These are phyloP conservation scores for Oryzias melastigma DNA, from an alignment of 2,113 vertebrate species.

Conservation along the genomic window DNA sequence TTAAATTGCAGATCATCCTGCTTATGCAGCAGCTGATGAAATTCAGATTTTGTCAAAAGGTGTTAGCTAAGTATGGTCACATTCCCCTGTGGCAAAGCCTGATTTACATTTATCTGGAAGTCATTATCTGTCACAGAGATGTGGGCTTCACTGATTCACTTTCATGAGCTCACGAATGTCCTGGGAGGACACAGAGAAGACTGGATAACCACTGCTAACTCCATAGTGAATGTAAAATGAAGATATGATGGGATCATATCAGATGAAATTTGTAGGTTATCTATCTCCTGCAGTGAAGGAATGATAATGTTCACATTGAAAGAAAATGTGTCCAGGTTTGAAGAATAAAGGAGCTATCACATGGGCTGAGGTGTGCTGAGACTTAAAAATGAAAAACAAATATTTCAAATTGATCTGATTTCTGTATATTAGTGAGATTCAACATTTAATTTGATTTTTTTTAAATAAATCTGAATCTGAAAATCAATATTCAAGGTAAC, in stretches of 20 bases:
- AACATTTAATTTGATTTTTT: no score
- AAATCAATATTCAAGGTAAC: no score
- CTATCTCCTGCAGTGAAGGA: neutral
- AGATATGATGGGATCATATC: constrained; percentile 28
- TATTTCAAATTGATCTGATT: no score
- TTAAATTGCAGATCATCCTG: constrained; percentile 1
- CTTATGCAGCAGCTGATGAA: constrained; percentile 12
- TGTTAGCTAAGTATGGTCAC: constrained; percentile 18
- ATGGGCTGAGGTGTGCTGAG: no score
- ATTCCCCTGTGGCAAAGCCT: constrained; percentile 9
- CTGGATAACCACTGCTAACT: constrained; percentile 22
- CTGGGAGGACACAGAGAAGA: constrained; percentile 26
- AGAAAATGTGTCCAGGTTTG: no score
- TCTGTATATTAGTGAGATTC: no score
- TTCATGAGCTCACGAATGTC: constrained; percentile 48
- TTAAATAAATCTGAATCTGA: no score
- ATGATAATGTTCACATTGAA: neutral
- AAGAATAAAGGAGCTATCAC: no score
- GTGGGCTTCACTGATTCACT: constrained; percentile 50
- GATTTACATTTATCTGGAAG: constrained; percentile 38
- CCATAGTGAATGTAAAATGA: constrained; percentile 2
- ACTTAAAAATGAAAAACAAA: no score
- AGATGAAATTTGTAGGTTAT: constrained; percentile 11
- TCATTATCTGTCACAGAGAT: constrained; percentile 41
- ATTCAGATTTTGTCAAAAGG: constrained; percentile 11